Conservation (phyloP, 2,888 invertebrate genomes). For the Eurois occulta region DNA sequence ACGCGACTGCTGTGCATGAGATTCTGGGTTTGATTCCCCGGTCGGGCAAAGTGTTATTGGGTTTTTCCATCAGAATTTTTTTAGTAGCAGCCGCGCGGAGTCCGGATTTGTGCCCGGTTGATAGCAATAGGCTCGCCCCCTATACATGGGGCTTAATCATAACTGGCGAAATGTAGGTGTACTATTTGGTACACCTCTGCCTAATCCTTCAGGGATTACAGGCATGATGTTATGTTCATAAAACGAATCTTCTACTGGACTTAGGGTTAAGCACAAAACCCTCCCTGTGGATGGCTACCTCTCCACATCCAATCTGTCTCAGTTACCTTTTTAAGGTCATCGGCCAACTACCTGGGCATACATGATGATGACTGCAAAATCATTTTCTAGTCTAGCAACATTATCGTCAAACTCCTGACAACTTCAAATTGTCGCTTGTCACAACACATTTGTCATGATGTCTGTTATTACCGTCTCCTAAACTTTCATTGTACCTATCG, state of each 20-base stretch:
- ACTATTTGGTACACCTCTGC: not conserved
- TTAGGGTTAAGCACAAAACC: too few species aligned
- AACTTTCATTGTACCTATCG: slow-evolving; percentile 55
- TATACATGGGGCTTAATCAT: not conserved
- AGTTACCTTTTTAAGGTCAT: not conserved
- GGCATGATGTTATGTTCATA: too few species aligned
- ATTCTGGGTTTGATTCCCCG: too few species aligned
- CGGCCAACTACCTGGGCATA: not conserved
- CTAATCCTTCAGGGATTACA: not conserved
- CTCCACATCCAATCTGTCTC: not conserved
- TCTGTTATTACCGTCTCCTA: slow-evolving; percentile 39
- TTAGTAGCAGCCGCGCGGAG: too few species aligned
- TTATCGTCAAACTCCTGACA: slow-evolving; percentile 22
- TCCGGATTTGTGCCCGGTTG: too few species aligned
- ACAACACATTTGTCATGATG: slow-evolving; percentile 48
- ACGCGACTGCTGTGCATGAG: too few species aligned
- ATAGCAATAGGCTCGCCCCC: not conserved
- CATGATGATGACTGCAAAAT: slow-evolving; percentile 1
- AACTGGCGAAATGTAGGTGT: not conserved
- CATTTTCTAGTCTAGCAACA: slow-evolving; percentile 12
- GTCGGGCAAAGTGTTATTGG: too few species aligned
- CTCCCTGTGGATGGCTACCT: too few species aligned
- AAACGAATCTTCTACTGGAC: too few species aligned
- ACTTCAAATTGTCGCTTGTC: slow-evolving; percentile 46
- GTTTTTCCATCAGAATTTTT: too few species aligned